Conservation (phyloP, 2,797 vertebrate genomes). For the Syngnathus acus region DNA sequence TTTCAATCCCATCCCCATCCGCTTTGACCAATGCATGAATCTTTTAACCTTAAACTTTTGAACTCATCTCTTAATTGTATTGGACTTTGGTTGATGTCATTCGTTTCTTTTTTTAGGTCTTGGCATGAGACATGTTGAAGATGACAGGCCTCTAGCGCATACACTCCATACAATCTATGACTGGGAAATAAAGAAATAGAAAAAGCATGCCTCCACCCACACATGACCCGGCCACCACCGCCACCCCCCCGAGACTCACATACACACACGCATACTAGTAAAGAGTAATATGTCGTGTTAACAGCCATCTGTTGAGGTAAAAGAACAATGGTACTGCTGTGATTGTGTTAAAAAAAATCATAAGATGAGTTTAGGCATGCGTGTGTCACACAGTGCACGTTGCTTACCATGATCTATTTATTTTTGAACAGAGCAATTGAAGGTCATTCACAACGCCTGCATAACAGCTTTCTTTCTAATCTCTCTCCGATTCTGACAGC, state of each 20-base stretch:
- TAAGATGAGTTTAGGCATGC: slow-evolving; percentile 9
- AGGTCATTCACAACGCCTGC: slow-evolving; percentile 33
- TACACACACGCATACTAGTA: background rate
- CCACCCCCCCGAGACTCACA: too few species aligned
- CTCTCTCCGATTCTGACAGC: slow-evolving; percentile 14
- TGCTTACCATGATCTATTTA: slow-evolving; percentile 16
- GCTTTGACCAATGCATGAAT: background rate
- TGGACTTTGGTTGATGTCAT: slow-evolving; percentile 23
- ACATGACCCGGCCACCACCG: background rate
- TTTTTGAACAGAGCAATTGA: slow-evolving; percentile 30
- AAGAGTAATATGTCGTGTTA: slow-evolving; percentile 27
- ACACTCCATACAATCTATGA: slow-evolving; percentile 12
- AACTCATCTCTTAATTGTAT: slow-evolving; percentile 25
- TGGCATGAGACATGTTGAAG: slow-evolving; percentile 36
- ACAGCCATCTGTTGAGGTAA: slow-evolving; percentile 48
- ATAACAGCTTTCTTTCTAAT: slow-evolving; percentile 15
- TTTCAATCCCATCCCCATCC: background rate
- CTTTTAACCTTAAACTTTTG: slow-evolving; percentile 29
- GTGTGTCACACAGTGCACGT: slow-evolving; percentile 5
- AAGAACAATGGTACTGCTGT: slow-evolving; percentile 22
- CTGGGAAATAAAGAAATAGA: slow-evolving; percentile 16
- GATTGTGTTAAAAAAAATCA: slow-evolving; percentile 28
- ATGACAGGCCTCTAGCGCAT: slow-evolving; percentile 27
- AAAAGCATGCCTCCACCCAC: slow-evolving; percentile 22
- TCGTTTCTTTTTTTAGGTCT: slow-evolving; percentile 15